Percentiles rank a stretch among this genome's conserved stretches.
Evolutionary conservation across 2,113 vertebrate genomes (phyloP).

Genomic region (Chaetodon auriga): DNA sequence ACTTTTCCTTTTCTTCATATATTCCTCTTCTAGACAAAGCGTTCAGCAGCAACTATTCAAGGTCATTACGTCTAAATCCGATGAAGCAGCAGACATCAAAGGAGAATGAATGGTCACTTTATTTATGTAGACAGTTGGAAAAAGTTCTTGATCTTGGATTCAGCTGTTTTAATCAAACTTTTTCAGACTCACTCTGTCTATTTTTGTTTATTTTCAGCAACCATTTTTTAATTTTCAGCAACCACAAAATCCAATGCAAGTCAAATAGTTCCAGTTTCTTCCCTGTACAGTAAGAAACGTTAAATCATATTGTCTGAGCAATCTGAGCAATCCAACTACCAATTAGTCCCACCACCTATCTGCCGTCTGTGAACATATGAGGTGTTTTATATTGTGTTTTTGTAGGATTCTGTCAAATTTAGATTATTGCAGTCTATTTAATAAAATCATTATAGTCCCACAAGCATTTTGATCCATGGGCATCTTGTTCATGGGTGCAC

Average conservation of each 20-base stretch:
- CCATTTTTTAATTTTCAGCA: background rate
- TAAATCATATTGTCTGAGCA: background rate
- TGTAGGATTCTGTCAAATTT: background rate
- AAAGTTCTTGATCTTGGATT: background rate
- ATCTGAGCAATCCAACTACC: background rate
- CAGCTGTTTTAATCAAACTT: background rate
- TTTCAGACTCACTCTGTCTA: background rate
- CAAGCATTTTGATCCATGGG: background rate
- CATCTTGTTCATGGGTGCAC: background rate
- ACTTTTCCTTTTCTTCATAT: background rate
- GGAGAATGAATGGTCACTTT: background rate
- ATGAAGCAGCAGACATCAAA: constrained; percentile 32
- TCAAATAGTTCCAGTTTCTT: background rate
- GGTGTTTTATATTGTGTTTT: background rate
- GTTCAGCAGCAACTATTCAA: constrained; percentile 7
- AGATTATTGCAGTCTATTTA: background rate
- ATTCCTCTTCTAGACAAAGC: constrained; percentile 8
- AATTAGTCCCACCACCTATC: background rate
- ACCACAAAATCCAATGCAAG: background rate
- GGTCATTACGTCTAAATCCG: constrained; percentile 5
- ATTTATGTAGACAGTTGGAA: background rate
- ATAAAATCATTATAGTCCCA: background rate
- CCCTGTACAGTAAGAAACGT: background rate
- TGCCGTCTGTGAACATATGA: background rate
- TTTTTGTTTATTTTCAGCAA: background rate